Evolutionary conservation across 2,797 vertebrate genomes (phyloP).

Genomic region (Synaphobranchus kaupii): DNA sequence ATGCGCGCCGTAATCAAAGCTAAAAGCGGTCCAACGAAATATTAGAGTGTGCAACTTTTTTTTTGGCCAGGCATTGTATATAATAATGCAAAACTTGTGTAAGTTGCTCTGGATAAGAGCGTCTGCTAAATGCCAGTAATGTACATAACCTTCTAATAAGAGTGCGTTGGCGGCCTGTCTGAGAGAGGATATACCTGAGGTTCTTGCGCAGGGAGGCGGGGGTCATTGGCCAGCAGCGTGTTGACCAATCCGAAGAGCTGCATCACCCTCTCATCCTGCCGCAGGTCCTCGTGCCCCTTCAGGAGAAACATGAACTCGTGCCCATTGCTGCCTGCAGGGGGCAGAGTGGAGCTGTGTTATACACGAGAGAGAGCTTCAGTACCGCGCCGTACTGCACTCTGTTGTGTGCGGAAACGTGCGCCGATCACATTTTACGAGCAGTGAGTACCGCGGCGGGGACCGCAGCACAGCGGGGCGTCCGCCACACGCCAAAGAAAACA

Average conservation of each 20-base stretch:
- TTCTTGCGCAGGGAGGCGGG: conserved; percentile 97
- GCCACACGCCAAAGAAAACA: neutral
- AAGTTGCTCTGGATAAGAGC: too few species aligned
- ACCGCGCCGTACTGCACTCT: neutral
- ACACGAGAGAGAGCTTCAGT: conserved; percentile 21
- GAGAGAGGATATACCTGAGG: conserved; percentile 77
- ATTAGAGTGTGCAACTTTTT: too few species aligned
- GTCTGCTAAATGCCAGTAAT: too few species aligned
- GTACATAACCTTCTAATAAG: too few species aligned
- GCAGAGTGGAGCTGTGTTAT: conserved; percentile 46
- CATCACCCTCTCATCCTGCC: conserved; percentile 98
- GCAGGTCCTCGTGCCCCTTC: conserved; percentile 96
- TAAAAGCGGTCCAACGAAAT: too few species aligned
- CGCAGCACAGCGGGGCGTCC: neutral
- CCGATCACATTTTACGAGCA: neutral
- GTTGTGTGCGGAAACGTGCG: neutral
- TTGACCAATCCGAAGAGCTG: conserved; percentile 98
- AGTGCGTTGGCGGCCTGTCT: neutral
- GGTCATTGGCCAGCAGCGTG: conserved; percentile 95
- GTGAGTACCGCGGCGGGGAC: neutral
- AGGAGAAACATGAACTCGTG: conserved; percentile 98
- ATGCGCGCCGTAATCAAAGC: too few species aligned
- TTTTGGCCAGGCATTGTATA: too few species aligned
- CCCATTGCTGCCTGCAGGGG: conserved; percentile 90
- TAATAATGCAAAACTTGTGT: too few species aligned